phyloP scores from a whole-genome alignment of 2,888 invertebrate genomes.

The Drosophila affinis region DNA sequence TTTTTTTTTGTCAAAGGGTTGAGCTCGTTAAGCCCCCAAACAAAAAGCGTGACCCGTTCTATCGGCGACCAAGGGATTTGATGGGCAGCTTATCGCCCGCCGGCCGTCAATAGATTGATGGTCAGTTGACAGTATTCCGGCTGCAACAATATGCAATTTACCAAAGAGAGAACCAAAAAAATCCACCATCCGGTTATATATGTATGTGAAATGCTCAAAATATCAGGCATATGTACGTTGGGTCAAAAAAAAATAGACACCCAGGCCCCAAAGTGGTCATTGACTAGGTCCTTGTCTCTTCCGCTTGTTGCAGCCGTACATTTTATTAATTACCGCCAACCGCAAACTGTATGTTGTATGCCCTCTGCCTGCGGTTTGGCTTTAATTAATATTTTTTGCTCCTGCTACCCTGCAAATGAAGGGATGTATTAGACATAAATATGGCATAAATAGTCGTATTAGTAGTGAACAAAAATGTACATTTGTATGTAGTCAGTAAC shows the following conservation, averaged over 20 bases:
- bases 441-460: too few relatives aligned
- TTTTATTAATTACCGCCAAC: conserved; percentile 71
- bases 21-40: conserved; percentile 63
- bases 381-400: conserved; percentile 70
- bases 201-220: conserved; percentile 54
- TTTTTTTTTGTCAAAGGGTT: conserved; percentile 49
- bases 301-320: conserved; percentile 33
- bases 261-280: conserved; percentile 57
- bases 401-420: conserved; percentile 5
- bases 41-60: conserved; percentile 60
- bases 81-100: conserved; percentile 63
- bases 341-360: conserved; percentile 60
- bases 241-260: conserved; percentile 30
- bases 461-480: too few relatives aligned
- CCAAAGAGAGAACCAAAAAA: conserved; percentile 4
- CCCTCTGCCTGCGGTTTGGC: conserved; percentile 60
- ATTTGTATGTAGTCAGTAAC: too few relatives aligned
- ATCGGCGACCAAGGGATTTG: conserved; percentile 60
- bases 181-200: background rate
- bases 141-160: conserved; percentile 56
- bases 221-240: conserved; percentile 16
- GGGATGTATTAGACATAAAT: background rate
- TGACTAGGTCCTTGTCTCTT: conserved; percentile 17
- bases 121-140: conserved; percentile 67
- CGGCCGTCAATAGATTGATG: conserved; percentile 70